Evolutionary conservation across 2,888 invertebrate genomes (phyloP), one percentile per base, ranked within the genome.

Genomic region (Chromoteleia sp.): DNA sequence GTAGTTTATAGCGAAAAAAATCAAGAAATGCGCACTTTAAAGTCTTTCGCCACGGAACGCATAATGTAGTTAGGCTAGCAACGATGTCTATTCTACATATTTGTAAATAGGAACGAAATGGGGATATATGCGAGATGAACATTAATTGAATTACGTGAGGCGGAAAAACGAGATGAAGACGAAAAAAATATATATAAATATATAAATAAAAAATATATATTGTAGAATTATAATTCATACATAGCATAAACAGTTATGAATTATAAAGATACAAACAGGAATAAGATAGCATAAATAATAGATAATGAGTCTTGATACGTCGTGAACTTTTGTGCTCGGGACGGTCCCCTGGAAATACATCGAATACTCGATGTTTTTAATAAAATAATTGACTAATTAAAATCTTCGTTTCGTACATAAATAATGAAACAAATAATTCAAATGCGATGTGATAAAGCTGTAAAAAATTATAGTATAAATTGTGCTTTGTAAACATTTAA

Each of bases 31-130:
- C 87, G 87, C 89, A 89, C 87, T 84, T 87, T 85, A 82, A 86
- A 84, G 87, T 89, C 87, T 88, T 86, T 87, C 88, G 89, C 87
- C 87, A 88, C 85, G 88, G 88, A 88, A 90, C 88, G 88, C 86
- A 88, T 88, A 87, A 86, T 85, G 87, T 90, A 90, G 88, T 89
- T 89, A 90, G 87, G 88, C 87, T 89, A 89, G 87, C 84, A 86
- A 86, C 84, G 87, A 85, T 88, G 86, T 89, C 88, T 89, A 88
- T 87, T 88, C 87, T 86, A 89, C 87, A 88, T 87, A 87, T 87
- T 89, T 90, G 89, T 90, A 90, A 88, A 90, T 90, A 90, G 84
- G 81, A 85, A 25, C 10, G 39, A 39, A 56, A 19, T 19, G 25
- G 30, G 43, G 14, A 15, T 1, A 39, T 73, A 82, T 77, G 41